Base-by-base conservation (phyloP, 2,797 vertebrate species). In the Capromys pilorides region DNA sequence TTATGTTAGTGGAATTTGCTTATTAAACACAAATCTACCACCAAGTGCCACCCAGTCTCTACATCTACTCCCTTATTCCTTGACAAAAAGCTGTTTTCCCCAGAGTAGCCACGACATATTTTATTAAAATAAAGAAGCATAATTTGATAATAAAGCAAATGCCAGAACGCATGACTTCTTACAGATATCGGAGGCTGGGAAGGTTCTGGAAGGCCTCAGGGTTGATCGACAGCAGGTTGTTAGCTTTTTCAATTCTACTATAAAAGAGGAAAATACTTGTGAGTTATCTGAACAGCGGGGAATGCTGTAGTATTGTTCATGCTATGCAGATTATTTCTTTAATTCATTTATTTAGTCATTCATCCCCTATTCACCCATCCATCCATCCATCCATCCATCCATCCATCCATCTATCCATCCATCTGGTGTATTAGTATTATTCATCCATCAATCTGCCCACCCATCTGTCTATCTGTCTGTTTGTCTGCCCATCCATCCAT, bases 181-280 rank as follows among this genome's bases (percentile, higher is more conserved):
- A 99, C 99, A 99, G 98, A 97, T 98, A 98, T 97, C 91, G 97
- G 13, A 99, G 99, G 90, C 98, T 99, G 0, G 98, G 98, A 19
- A 99, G 98, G 97, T 98, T 98, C 97, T 98, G 98, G 98, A 99
- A 99, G 39, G 99, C 99, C 81, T 99, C 97, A 81, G 97, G 97
- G 78, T 99, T 97, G 91, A 99, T 99, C 97, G 97, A 97, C 57
- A 97, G 97, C 16, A 99, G 98, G 78, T 99, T 98, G 98, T 99
- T 99, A 82, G 99, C 99, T 95, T 99, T 99, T 95, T 99, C 98
- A 96, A 99, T 99, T 97, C 97, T 98, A 98, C 99, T 99, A 98
- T 96, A 98, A 98, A 96, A 92, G 90, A 90, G 51, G 78, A 95
- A 96, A 88, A 41, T 26, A 86, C 22, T 19, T 28, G 18, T 7